phyloP scores from a whole-genome alignment of 2,797 vertebrate genomes.

The Prunella strophiata region DNA sequence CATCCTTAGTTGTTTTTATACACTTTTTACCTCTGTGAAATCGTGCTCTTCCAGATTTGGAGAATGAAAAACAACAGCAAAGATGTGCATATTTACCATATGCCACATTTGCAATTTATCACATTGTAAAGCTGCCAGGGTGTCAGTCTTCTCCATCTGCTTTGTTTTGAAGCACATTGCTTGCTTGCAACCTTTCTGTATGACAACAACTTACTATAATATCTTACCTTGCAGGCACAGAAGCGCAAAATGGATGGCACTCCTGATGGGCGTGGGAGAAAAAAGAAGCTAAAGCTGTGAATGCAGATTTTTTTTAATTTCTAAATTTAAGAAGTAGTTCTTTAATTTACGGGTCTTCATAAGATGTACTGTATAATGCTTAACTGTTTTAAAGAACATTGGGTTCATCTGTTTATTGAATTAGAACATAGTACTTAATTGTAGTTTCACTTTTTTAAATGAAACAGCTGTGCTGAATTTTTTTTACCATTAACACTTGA shows the following conservation, averaged over 20 bases:
- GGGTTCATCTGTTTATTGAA: constrained; percentile 84
- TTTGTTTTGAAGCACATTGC: background rate
- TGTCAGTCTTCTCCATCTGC: background rate
- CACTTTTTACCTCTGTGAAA: background rate
- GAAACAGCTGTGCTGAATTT: constrained; percentile 92
- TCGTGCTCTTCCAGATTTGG: background rate
- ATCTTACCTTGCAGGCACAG: constrained; percentile 81
- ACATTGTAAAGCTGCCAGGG: background rate
- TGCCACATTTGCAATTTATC: background rate
- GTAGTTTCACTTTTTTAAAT: constrained; percentile 87
- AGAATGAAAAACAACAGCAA: background rate
- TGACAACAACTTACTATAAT: background rate
- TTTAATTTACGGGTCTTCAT: constrained; percentile 91
- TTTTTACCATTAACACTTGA: constrained; percentile 92
- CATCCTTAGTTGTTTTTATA: background rate
- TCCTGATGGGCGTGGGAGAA: constrained; percentile 90
- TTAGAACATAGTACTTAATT: constrained; percentile 83
- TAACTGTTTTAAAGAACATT: constrained; percentile 83
- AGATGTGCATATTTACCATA: background rate
- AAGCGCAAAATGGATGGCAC: constrained; percentile 94
- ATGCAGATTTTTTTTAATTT: constrained; percentile 71
- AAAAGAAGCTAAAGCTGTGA: constrained; percentile 98
- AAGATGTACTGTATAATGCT: constrained; percentile 90
- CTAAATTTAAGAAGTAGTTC: constrained; percentile 83
- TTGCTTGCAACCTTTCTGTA: background rate